These are phyloP conservation scores for Papilio polytes DNA, from an alignment of 1,140 invertebrate species.

Conservation along the genomic window DNA sequence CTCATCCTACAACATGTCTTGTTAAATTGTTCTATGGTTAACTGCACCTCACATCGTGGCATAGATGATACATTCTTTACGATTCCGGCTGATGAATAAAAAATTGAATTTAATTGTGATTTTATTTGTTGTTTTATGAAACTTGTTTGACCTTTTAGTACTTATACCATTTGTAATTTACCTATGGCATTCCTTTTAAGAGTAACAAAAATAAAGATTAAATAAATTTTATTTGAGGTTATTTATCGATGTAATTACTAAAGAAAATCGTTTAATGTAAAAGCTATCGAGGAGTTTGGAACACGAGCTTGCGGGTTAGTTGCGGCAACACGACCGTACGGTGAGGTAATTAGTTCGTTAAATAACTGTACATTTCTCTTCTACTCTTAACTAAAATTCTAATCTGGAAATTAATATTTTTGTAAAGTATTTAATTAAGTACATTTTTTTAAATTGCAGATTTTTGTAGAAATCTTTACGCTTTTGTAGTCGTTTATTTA, in stretches of 20 bases:
- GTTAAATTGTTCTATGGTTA: neutral
- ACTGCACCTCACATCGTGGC: neutral
- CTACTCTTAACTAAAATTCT: neutral
- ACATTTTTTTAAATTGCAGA: neutral
- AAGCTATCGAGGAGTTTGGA: neutral
- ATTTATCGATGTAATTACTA: neutral
- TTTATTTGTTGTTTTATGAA: no score
- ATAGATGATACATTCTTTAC: neutral
- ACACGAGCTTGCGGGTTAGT: constrained; percentile 7
- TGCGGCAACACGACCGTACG: constrained; percentile 7
- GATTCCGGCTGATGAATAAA: no score
- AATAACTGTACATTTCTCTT: constrained; percentile 7
- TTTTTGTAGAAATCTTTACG: no score
- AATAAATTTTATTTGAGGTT: neutral
- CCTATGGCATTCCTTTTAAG: neutral
- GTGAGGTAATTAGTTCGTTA: constrained; percentile 9
- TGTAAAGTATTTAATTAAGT: neutral
- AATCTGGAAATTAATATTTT: neutral
- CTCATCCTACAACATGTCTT: neutral
- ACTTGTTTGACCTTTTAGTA: no score
- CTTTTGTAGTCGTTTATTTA: no score
- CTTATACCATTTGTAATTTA: neutral
- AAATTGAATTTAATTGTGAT: no score
- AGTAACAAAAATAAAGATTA: neutral
- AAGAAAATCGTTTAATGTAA: constrained; percentile 4